These are phyloP conservation scores for Clitarchus hookeri DNA, from an alignment of 2,888 invertebrate genomes.

Conservation along the genomic window DNA sequence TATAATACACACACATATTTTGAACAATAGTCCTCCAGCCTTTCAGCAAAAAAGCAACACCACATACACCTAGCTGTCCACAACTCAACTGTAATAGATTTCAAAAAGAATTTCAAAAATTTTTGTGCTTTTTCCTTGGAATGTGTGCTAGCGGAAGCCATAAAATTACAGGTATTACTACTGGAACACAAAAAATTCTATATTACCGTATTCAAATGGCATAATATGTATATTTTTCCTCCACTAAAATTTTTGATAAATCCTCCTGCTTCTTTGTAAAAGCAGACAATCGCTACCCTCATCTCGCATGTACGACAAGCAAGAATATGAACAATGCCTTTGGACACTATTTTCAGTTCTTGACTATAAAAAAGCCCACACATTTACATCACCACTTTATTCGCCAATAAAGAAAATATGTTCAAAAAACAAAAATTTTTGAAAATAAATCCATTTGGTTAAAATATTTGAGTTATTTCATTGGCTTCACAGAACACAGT, in stretches of 20 bases:
- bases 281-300: too few species aligned
- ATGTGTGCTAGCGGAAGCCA: constrained; percentile 10
- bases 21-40: not conserved
- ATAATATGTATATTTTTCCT: not conserved
- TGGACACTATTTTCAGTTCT: too few species aligned
- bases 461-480: not conserved
- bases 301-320: too few species aligned
- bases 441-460: too few species aligned
- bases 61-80: not conserved
- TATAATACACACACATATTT: not conserved
- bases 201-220: not conserved
- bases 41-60: not conserved
- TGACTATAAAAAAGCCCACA: too few species aligned
- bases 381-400: too few species aligned
- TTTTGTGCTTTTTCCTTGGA: not conserved
- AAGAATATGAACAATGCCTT: too few species aligned
- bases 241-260: too few species aligned
- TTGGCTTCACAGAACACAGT: not conserved
- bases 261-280: too few species aligned
- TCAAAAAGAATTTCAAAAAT: not conserved
- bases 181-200: not conserved
- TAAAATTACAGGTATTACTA: not conserved
- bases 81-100: not conserved
- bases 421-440: too few species aligned
- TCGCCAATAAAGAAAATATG: too few species aligned